Evolutionary conservation across 2,888 invertebrate species (phyloP).

Genomic region (Lobophora halterata): DNA sequence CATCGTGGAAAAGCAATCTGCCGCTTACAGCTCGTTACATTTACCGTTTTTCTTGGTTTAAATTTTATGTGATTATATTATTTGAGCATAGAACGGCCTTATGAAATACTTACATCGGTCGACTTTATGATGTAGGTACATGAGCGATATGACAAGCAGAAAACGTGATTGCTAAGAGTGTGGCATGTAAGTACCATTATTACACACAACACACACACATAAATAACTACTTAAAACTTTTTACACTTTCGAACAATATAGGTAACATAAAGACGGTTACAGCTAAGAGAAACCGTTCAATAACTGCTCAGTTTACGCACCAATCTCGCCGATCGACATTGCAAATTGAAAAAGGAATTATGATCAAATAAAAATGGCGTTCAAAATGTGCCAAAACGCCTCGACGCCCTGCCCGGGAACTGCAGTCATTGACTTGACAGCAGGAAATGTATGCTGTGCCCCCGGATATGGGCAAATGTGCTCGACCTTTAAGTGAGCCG

Average conservation of each 20-base stretch:
- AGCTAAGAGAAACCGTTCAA: constrained; percentile 64
- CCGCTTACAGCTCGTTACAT: constrained; percentile 41
- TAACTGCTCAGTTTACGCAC: constrained; percentile 73
- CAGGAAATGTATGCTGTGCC: constrained; percentile 57
- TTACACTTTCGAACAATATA: constrained; percentile 71
- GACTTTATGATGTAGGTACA: no score
- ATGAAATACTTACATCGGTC: no score
- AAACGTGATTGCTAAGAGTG: no score
- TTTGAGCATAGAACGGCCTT: constrained; percentile 25
- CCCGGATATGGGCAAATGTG: constrained; percentile 61
- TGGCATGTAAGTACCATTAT: no score
- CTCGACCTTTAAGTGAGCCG: constrained; percentile 60
- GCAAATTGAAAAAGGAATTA: constrained; percentile 75
- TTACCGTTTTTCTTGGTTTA: constrained; percentile 42
- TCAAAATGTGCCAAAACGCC: constrained; percentile 39
- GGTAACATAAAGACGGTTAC: constrained; percentile 70
- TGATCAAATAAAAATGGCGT: constrained; percentile 64
- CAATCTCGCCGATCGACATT: constrained; percentile 61
- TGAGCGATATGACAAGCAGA: no score
- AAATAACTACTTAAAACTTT: constrained; percentile 76
- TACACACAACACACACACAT: constrained; percentile 56
- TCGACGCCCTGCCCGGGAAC: constrained; percentile 19
- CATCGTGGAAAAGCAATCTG: constrained; percentile 44
- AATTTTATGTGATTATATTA: constrained; percentile 42
- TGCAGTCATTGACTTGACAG: constrained; percentile 42